phyloP scores from a whole-genome alignment of 1,140 invertebrate genomes.

The Drosophila neocordata region DNA sequence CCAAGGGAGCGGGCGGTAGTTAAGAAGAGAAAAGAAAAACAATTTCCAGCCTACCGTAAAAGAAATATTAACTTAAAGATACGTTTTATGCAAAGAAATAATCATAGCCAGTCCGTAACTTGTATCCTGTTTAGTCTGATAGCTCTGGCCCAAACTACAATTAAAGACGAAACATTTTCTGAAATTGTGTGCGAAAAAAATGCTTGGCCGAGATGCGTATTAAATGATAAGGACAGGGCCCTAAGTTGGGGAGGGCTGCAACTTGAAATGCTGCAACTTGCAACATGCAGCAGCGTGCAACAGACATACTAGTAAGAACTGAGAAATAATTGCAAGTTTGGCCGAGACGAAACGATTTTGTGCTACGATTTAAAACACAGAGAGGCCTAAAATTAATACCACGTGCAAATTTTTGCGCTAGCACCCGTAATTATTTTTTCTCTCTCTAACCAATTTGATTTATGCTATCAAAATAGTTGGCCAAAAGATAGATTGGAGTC shows the following conservation, averaged over 20 bases:
- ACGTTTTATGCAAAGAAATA: conserved; percentile 45
- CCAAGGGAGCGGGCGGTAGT: too few relatives aligned
- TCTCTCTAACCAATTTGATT: conserved; percentile 49
- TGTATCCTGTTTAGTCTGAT: conserved; percentile 51
- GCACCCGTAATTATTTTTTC: conserved; percentile 65
- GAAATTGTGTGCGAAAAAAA: conserved; percentile 53
- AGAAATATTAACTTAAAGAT: conserved; percentile 53
- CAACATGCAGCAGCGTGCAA: conserved; percentile 24
- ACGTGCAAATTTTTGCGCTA: conserved; percentile 56
- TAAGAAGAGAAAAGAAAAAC: not conserved
- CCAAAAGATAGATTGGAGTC: not conserved
- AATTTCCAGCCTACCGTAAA: conserved; percentile 39
- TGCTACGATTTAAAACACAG: conserved; percentile 17
- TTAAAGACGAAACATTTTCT: conserved; percentile 32
- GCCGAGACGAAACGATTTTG: conserved; percentile 20
- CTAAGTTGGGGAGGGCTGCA: conserved; percentile 8
- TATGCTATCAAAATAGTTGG: conserved; percentile 47
- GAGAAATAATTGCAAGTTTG: conserved; percentile 50
- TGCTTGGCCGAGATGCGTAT: conserved; percentile 47
- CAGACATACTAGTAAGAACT: conserved; percentile 24
- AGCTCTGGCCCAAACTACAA: conserved; percentile 41
- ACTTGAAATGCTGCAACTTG: conserved; percentile 9
- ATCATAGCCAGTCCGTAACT: conserved; percentile 38
- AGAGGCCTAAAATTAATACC: conserved; percentile 42
- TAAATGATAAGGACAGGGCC: conserved; percentile 48